phyloP scores from a whole-genome alignment of 2,888 invertebrate species.

The Lacanobia oleracea region DNA sequence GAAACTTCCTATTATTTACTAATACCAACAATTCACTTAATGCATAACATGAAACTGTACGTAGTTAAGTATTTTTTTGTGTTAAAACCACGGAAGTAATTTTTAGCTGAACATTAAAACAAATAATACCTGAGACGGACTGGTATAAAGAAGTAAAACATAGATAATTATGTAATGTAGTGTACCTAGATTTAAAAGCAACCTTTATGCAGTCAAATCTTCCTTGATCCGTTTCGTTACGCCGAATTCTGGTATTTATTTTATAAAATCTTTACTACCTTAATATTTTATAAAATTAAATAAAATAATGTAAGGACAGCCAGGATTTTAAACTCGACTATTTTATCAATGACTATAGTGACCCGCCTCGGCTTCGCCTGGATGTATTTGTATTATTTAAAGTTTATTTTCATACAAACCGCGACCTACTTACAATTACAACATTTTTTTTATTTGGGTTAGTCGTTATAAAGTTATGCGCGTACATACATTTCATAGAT shows the following conservation, averaged over 20 bases:
- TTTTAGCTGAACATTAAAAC: slow-evolving; percentile 25
- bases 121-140: slow-evolving; percentile 2
- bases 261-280: not conserved
- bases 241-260: not conserved
- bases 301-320: no score
- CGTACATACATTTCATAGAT: no score
- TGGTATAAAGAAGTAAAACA: not conserved
- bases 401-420: no score
- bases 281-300: no score
- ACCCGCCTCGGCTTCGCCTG: no score
- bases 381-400: no score
- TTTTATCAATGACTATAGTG: no score
- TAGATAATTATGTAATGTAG: not conserved
- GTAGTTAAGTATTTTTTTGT: slow-evolving; percentile 1
- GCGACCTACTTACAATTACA: no score
- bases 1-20: slow-evolving; percentile 31
- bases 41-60: slow-evolving; percentile 1
- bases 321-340: no score
- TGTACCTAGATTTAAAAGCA: not conserved
- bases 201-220: slow-evolving; percentile 13
- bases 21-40: slow-evolving; percentile 17
- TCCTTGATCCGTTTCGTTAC: slow-evolving; percentile 1
- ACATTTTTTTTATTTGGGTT: no score
- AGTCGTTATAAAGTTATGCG: no score
- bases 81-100: slow-evolving; percentile 42